Evolutionary conservation across 92 coral and sea anemone genomes (phyloP), one percentile per base, ranked within the genome.

Genomic region (Epizoanthus fatuus): DNA sequence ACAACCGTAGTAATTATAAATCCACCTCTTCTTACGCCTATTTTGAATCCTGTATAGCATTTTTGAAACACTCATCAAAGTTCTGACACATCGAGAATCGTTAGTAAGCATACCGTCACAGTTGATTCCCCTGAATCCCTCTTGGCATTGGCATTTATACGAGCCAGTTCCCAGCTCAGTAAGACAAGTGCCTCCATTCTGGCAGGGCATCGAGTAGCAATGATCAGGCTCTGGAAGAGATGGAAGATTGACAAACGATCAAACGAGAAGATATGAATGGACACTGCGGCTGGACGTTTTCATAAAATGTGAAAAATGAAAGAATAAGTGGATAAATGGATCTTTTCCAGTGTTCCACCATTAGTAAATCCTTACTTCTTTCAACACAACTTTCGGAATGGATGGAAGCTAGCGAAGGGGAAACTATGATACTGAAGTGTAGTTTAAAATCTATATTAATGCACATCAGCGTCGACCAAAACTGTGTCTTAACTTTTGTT

Each of bases 181-280:
- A 19, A 90, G 47, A 29, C 99, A 97, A 16, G 99, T 89, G 55
- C 99, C 99, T 52, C 99, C 98, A 72, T 97, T 95, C 57, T 83
- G 96, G 80, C 99, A 97, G 9, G 98, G 96, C 60, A 94, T 87
- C 1, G 98, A 86, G 54, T 83, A 92, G 67, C 99, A 97, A 58
- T 90, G 96, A 77, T 97, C 99, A 25, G 92, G 89, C 17, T 95
- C 96, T 95, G 70, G 20, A 57, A 51, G 51, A 10, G 45, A 14
- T 20, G 35, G 14, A 14, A 11, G 53, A 49, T 15, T 44, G 63
- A 64, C 38, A 53, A 44, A 3, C 11, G 35, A 77, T 64, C 56
- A 56, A 32, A 25, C 3, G 14, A 14, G 59, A 19, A 13, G 6
- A 7, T 44, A 15, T 39, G 53, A 20, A 54, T 57, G 38, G 45